A percentile compares a stretch with the other conserved stretches of the same genome.
Conservation (phyloP, 2,888 invertebrate genomes). For the Rosalia funebris region DNA sequence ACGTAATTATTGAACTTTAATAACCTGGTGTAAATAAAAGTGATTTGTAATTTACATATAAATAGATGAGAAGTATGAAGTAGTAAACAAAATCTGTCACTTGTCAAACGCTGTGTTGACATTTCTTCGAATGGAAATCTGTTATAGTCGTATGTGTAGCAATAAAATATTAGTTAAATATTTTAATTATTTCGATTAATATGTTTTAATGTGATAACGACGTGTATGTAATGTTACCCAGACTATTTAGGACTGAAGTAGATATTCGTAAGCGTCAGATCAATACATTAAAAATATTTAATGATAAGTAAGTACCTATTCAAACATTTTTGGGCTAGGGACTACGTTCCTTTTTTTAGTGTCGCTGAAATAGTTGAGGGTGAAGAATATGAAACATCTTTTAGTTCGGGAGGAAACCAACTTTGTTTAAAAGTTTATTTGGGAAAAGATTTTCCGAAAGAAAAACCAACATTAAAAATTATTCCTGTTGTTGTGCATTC, state of each 20-base stretch:
- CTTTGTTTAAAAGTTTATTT: conserved; percentile 75
- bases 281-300: conserved; percentile 83
- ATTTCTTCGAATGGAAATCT: no score
- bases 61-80: no score
- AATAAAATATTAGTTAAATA: no score
- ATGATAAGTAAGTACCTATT: conserved; percentile 73
- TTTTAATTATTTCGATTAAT: no score
- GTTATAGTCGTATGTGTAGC: no score
- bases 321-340: conserved; percentile 18
- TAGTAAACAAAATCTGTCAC: no score
- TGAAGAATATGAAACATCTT: conserved; percentile 78
- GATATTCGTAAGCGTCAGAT: conserved; percentile 78
- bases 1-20: no score
- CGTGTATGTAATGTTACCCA: conserved; percentile 66
- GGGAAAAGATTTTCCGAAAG: conserved; percentile 78
- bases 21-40: no score
- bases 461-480: conserved; percentile 76
- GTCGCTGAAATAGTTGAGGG: conserved; percentile 78
- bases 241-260: conserved; percentile 68
- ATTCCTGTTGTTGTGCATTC: conserved; percentile 75
- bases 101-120: no score
- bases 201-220: neutral
- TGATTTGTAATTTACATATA: no score
- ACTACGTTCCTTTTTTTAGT: conserved; percentile 58
- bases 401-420: conserved; percentile 72